Base-by-base conservation (phyloP, 2,113 vertebrate species). In the Lycocorax pyrrhopterus region DNA sequence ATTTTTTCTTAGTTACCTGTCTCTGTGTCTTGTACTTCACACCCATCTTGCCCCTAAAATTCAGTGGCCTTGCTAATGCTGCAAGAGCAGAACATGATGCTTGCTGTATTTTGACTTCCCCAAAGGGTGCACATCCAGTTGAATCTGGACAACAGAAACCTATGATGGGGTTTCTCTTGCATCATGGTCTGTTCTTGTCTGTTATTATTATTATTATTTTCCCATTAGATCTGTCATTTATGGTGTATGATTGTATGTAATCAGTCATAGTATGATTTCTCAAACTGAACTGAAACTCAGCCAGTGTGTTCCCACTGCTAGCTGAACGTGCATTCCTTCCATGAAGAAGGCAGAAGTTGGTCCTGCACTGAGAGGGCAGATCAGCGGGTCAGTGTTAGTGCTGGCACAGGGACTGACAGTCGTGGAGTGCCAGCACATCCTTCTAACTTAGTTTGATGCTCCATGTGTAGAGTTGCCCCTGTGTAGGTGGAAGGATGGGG, bases 321-420 rank as follows among this genome's bases (percentile, higher is more conserved):
- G 21, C 19, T 82, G 41, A 67, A 41, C 7, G 3, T 52, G 16
- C 29, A 22, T 81, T 76, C 33, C 63, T 81, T 46, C 35, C 30
- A 12, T 55, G 43, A 67, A 33, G 73, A 39, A 43, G 30, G 22
- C 47, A 30, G 46, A 86, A 77, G 53, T 13, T 16, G 18, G 33
- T 86, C 35, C 55, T 74, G 22, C 68, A 27, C 41, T 41, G 21
- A 76, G 15, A 5, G 49, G 41, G 22, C 52, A 67, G 33, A 16
- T 62, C 35, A 56, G 18, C 1, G 0, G 33, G 37, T 68, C 30
- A 12, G 29, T 2, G 0, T 68, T 29, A 14, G 29, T 1, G 0
- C 29, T 77, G 55, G 29, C 53, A 44, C 35, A 62, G 53, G 44
- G 37, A 37, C 21, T 44, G 49, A 22, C 46, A 66, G 5, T 51